Evolutionary conservation across 2,797 vertebrate species (phyloP).

Genomic region (Telmatherina bonti): DNA sequence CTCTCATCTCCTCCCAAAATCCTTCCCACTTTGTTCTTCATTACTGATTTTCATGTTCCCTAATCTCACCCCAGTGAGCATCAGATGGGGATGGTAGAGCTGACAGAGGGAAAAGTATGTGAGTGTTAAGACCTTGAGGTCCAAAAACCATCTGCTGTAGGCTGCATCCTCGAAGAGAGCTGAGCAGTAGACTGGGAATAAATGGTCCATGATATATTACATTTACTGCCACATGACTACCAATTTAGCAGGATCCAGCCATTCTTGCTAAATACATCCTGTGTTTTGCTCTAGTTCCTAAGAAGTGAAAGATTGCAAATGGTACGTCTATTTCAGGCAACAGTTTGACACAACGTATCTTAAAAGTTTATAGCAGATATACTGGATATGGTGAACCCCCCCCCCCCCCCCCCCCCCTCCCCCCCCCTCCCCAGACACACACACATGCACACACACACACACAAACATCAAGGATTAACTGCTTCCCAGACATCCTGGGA

Average conservation of each 20-base stretch:
- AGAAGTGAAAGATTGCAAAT: constrained; percentile 19
- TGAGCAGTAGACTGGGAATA: constrained; percentile 43
- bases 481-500: constrained; percentile 5
- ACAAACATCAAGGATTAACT: neutral
- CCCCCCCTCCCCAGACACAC: too few species aligned
- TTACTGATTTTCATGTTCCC: constrained; percentile 6
- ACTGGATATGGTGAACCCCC: neutral
- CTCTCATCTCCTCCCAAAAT: neutral
- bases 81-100: constrained; percentile 47
- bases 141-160: constrained; percentile 64
- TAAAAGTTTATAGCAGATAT: neutral
- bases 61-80: constrained; percentile 39
- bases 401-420: too few species aligned
- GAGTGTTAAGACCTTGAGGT: constrained; percentile 45
- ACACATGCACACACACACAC: too few species aligned
- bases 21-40: constrained; percentile 4
- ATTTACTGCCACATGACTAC: constrained; percentile 48
- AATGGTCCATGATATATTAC: constrained; percentile 49
- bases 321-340: constrained; percentile 25
- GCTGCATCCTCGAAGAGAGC: constrained; percentile 40
- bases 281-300: constrained; percentile 20
- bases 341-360: neutral
- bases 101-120: constrained; percentile 45
- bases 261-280: constrained; percentile 43
- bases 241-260: constrained; percentile 36